phyloP scores from a whole-genome alignment of 2,888 invertebrate species.

The Sesia bembeciformis region DNA sequence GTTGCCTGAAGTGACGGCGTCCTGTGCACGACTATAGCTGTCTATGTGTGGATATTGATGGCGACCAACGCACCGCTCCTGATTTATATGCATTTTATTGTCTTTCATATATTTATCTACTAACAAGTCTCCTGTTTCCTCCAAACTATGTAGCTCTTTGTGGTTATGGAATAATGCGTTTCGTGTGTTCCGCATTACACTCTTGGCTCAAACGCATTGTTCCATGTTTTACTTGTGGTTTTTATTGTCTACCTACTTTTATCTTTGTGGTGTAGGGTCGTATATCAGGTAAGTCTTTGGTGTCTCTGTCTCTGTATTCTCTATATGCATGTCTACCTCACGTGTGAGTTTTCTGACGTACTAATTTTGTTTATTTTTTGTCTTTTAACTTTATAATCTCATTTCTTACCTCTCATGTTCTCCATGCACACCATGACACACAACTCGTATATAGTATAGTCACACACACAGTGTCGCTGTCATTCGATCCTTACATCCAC shows the following conservation, averaged over 20 bases:
- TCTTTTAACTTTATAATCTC: slow-evolving; percentile 12
- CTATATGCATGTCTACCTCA: slow-evolving; percentile 41
- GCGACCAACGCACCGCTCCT: slow-evolving; percentile 67
- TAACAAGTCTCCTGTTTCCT: slow-evolving; percentile 36
- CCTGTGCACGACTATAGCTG: slow-evolving; percentile 35
- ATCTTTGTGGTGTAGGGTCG: slow-evolving; percentile 23
- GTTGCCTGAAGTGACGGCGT: slow-evolving; percentile 63
- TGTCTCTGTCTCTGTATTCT: slow-evolving; percentile 55
- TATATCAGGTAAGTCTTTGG: slow-evolving; percentile 55
- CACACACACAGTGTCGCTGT: slow-evolving; percentile 29
- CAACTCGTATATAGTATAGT: slow-evolving; percentile 21
- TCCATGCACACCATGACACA: slow-evolving; percentile 61
- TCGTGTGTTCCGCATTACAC: slow-evolving; percentile 11
- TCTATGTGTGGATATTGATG: slow-evolving; percentile 55
- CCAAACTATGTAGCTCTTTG: slow-evolving; percentile 48
- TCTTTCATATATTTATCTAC: slow-evolving; percentile 49
- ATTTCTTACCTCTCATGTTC: slow-evolving; percentile 55
- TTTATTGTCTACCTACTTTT: slow-evolving; percentile 28
- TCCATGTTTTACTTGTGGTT: slow-evolving; percentile 47
- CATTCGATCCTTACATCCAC: slow-evolving; percentile 32
- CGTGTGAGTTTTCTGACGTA: slow-evolving; percentile 30
- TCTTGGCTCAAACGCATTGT: slow-evolving; percentile 44
- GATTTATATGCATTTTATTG: slow-evolving; percentile 61
- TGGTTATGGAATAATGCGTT: slow-evolving; percentile 58
- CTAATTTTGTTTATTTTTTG: slow-evolving; percentile 35